Conservation (phyloP, 2,113 vertebrate species). For the Cavia aperea region DNA sequence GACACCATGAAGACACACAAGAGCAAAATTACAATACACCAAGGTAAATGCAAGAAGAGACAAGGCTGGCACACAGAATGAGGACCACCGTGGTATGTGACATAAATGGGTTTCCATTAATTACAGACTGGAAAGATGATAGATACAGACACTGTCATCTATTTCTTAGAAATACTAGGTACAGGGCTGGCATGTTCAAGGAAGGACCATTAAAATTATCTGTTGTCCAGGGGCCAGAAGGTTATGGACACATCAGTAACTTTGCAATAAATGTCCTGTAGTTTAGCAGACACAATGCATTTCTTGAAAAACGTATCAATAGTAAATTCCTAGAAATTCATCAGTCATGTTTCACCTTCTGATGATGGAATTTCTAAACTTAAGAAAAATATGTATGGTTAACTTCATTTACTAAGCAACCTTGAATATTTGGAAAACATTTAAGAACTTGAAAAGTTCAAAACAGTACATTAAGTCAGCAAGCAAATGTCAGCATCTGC, state of each 20-base stretch:
- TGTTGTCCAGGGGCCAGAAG: neutral
- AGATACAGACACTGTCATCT: neutral
- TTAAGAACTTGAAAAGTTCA: constrained; percentile 20
- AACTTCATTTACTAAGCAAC: constrained; percentile 43
- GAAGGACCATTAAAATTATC: neutral
- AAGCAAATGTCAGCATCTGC: constrained; percentile 44
- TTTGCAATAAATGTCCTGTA: neutral
- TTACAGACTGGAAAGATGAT: neutral
- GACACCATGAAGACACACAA: neutral
- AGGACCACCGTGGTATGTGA: neutral
- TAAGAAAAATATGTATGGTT: constrained; percentile 30
- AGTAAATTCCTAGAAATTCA: constrained; percentile 44
- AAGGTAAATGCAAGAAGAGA: neutral
- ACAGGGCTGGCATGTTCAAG: neutral
- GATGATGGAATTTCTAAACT: constrained; percentile 35
- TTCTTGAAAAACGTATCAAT: constrained; percentile 31
- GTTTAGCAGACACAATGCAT: neutral
- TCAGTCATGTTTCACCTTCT: constrained; percentile 8
- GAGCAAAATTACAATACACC: neutral
- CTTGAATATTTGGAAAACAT: constrained; percentile 50
- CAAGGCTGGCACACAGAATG: neutral
- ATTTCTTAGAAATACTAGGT: neutral
- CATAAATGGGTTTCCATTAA: neutral
- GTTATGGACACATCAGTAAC: neutral
- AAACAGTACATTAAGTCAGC: constrained; percentile 20